Base-by-base conservation (phyloP, 2,888 invertebrate genomes). In the Linyphia triangularis region DNA sequence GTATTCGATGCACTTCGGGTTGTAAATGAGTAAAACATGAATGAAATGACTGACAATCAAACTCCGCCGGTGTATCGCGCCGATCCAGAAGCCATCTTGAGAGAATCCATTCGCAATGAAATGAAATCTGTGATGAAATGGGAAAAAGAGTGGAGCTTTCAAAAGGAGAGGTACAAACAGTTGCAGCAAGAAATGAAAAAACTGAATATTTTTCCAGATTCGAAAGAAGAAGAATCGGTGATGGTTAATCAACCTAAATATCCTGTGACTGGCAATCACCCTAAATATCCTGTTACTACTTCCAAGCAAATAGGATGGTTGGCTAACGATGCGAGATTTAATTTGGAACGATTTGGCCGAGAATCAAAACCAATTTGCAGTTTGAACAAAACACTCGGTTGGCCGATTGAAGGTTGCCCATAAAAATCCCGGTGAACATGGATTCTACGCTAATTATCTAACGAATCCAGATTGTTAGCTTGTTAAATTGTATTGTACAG, bases 121-220 rank as follows among this genome's bases (percentile, higher is more conserved):
- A 73, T 75, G 2, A 81, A 88, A 40, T 24, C 59, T 19, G 75
- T 40, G 0, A 10, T 37, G 10, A 26, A 26, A 10, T 88, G 86
- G 86, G 86, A 88, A 59, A 40, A 75, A 19, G 86, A 88, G 69
- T 88, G 86, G 86, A 70, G 81, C 10, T 88, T 88, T 37, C 67
- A 57, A 24, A 22, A 28, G 37, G 67, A 59, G 13, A 73, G 40
- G 19, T 88, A 88, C 30, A 65, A 59, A 43, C 63, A 75, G 30
- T 40, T 81, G 7, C 59, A 75, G 59, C n/a, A 57, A 22, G 73
- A 82, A 9, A 9, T n/a, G 16, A 59, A 65, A 13, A 73, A 51
- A 57, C 40, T 28, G 4, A 59, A 75, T 22, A 57, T 88, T 28
- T 88, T 88, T 16, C 33, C 16, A 6, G 26, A 40, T 22, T 13